A percentile compares a stretch with the other conserved stretches of the same genome.
These are phyloP conservation scores for Diplazon laetatorius DNA, from an alignment of 2,888 invertebrate genomes.

Conservation along the genomic window DNA sequence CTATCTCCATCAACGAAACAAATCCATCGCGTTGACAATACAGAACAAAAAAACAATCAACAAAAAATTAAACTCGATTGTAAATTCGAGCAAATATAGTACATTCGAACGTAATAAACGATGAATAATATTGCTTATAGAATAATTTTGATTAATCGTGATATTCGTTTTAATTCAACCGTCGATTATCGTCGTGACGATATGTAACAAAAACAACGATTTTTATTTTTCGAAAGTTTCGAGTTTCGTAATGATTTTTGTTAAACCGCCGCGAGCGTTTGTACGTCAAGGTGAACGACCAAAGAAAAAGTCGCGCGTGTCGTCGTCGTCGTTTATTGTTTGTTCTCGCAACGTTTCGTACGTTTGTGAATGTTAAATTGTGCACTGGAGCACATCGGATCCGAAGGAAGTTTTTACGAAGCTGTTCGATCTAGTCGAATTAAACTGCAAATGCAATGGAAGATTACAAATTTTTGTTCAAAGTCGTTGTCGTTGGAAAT, in stretches of 20 bases:
- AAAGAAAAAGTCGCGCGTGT: constrained; percentile 51
- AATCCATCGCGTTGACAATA: no score
- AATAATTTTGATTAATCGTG: background rate
- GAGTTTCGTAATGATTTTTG: constrained; percentile 16
- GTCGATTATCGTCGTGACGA: background rate
- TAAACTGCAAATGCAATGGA: constrained; percentile 89
- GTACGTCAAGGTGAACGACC: constrained; percentile 68
- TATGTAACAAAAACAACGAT: background rate
- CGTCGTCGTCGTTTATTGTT: background rate
- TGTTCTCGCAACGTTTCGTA: no score
- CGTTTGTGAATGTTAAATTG: constrained; percentile 45
- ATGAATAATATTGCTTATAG: background rate
- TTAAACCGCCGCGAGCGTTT: background rate
- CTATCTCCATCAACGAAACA: no score
- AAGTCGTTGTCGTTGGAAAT: constrained; percentile 99
- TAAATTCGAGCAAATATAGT: background rate
- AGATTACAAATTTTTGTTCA: constrained; percentile 99
- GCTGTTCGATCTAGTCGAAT: constrained; percentile 38
- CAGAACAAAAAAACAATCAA: background rate
- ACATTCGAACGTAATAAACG: background rate
- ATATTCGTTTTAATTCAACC: background rate
- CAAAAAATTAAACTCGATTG: background rate
- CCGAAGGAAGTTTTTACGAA: background rate
- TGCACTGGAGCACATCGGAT: constrained; percentile 25
- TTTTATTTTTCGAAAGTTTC: constrained; percentile 22